Evolutionary conservation across 2,888 invertebrate species (phyloP).

Genomic region (Drosophila rellima): DNA sequence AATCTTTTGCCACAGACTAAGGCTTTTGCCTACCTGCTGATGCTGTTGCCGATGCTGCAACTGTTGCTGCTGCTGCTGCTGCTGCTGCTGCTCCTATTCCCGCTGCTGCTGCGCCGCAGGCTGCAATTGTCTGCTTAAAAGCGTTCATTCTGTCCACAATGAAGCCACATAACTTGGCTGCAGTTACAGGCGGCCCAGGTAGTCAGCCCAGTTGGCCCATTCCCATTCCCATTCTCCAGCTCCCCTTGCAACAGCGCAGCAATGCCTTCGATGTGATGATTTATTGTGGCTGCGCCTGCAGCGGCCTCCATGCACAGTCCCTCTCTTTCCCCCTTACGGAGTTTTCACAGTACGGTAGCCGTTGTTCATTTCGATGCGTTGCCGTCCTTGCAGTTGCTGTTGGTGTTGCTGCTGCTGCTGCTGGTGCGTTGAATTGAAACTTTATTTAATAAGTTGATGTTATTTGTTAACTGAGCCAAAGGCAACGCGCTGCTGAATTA

Average conservation of each 20-base stretch:
- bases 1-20: constrained; percentile 44
- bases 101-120: constrained; percentile 76
- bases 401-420: constrained; percentile 17
- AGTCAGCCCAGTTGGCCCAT: constrained; percentile 28
- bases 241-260: constrained; percentile 12
- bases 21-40: constrained; percentile 24
- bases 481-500: constrained; percentile 65
- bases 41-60: constrained; percentile 5
- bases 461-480: constrained; percentile 78
- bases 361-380: constrained; percentile 50
- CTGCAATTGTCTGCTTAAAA: constrained; percentile 84
- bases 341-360: constrained; percentile 72
- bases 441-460: constrained; percentile 82
- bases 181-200: constrained; percentile 60
- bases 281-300: constrained; percentile 77
- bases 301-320: constrained; percentile 52
- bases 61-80: constrained; percentile 52
- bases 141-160: constrained; percentile 82
- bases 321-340: constrained; percentile 13
- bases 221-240: constrained; percentile 14
- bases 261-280: constrained; percentile 76
- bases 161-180: constrained; percentile 82
- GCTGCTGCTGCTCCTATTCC: constrained; percentile 42
- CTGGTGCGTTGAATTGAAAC: constrained; percentile 71
- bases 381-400: constrained; percentile 27